Evolutionary conservation across 2,113 vertebrate genomes (phyloP).

Genomic region (Pomatorhinus ruficollis): DNA sequence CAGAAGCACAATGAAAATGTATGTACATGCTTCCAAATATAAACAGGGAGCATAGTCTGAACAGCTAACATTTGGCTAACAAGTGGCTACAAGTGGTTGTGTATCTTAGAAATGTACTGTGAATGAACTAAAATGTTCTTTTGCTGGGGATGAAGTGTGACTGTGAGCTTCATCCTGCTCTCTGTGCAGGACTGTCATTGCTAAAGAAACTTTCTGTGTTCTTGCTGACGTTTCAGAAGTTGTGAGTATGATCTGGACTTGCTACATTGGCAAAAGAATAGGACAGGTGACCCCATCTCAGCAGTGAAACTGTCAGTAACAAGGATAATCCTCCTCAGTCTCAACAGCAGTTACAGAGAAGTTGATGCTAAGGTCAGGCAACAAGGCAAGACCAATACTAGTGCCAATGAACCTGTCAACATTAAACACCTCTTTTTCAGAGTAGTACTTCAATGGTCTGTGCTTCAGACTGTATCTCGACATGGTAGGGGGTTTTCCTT

Average conservation of each 20-base stretch:
- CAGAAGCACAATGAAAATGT: neutral
- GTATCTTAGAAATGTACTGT: neutral
- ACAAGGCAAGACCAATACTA: neutral
- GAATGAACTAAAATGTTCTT: neutral
- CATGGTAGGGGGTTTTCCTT: neutral
- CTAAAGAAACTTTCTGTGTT: neutral
- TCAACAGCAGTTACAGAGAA: constrained; percentile 19
- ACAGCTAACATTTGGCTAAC: neutral
- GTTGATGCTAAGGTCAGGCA: constrained; percentile 7
- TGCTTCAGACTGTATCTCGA: neutral
- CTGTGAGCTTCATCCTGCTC: neutral
- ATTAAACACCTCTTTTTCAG: constrained; percentile 22
- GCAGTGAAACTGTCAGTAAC: constrained; percentile 32
- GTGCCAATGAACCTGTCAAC: constrained; percentile 31
- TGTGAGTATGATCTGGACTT: constrained; percentile 20
- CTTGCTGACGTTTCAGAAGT: constrained; percentile 36
- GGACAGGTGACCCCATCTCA: constrained; percentile 13
- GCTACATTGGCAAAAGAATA: neutral
- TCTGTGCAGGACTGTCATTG: neutral
- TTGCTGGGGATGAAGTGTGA: neutral
- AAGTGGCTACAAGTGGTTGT: neutral
- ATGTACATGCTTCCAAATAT: neutral
- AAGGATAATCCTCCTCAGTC: constrained; percentile 25
- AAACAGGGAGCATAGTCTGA: neutral
- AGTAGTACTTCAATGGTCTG: neutral